Base-by-base conservation (phyloP, 2,888 invertebrate species). In the Brenthis hecate region DNA sequence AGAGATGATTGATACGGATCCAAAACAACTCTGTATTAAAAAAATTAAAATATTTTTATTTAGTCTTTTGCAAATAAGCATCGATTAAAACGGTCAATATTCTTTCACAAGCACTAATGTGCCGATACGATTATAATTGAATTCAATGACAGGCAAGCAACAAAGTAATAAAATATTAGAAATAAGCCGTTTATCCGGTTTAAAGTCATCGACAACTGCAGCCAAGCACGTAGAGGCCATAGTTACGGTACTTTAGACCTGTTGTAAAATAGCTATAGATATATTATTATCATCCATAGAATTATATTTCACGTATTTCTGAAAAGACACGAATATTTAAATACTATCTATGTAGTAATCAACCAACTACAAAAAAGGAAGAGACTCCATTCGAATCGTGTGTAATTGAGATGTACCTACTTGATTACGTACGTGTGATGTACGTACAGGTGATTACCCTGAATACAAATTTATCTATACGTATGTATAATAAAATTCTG, bases 181-280 rank as follows among this genome's bases (percentile, higher is more conserved):
- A 71, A 75, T 70, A 76, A 80, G 78, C 81, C 76, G 78, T 78
- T 80, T 78, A 75, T 77, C 73, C 77, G 70, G 75, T 75, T 76
- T 75, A 65, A 56, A 75, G 73, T 72, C 73, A 68, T 72, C 69
- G 71, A 71, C 71, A 74, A 71, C 69, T 71, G 74, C 70, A 74
- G 69, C 74, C 60, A 67, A 71, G 76, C 79, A 80, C 81, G 81
- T 80, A 79, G 78, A 83, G 83, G 80, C 82, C 83, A 82, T 80
- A 76, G 77, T 85, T 85, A 86, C 86, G 86, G 88, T 87, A 88
- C 84, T 81, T 77, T 73, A 80, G 79, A 80, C 82, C 79, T 84
- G 66, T 67, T 84, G 62, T 62, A 62, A 62, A 19, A 55, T 55
- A 48, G 61, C 61, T 28, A 55, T 51, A 67, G 36, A 23, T 48